Conservation (phyloP, 1,140 invertebrate species). For the Mylabris phalerata region DNA sequence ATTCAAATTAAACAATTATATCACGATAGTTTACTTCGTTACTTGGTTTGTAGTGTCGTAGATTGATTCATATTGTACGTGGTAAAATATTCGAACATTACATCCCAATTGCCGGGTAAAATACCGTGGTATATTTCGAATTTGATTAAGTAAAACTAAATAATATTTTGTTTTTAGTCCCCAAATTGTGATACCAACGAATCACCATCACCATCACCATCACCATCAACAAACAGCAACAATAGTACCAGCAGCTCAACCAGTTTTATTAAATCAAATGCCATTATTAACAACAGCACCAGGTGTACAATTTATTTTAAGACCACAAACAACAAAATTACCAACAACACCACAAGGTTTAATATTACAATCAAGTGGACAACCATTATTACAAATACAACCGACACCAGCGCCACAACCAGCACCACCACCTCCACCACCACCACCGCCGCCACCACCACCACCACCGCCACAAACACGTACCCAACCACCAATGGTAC, state of each 20-base stretch:
- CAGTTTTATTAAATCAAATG: slow-evolving; percentile 40
- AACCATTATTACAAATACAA: slow-evolving; percentile 35
- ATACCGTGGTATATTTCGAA: too few species aligned
- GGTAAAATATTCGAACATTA: too few species aligned
- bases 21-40: too few species aligned
- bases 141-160: not conserved
- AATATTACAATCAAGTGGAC: slow-evolving; percentile 37
- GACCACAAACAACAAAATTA: slow-evolving; percentile 45
- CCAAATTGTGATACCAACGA: slow-evolving; percentile 37
- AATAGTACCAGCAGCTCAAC: slow-evolving; percentile 38
- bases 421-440: too few species aligned
- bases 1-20: too few species aligned
- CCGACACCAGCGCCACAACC: slow-evolving; percentile 39
- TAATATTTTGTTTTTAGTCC: slow-evolving; percentile 26
- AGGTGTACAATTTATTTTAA: slow-evolving; percentile 47
- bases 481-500: slow-evolving; percentile 38
- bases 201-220: too few species aligned
- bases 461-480: too few species aligned
- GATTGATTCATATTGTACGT: too few species aligned
- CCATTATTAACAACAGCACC: slow-evolving; percentile 40
- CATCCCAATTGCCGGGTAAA: too few species aligned
- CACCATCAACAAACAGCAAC: slow-evolving; percentile 31
- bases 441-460: slow-evolving; percentile 39
- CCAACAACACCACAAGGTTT: slow-evolving; percentile 37
- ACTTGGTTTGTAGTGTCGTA: too few species aligned